Base-by-base conservation (phyloP, 1,140 invertebrate species). In the Drosophila bocki region DNA sequence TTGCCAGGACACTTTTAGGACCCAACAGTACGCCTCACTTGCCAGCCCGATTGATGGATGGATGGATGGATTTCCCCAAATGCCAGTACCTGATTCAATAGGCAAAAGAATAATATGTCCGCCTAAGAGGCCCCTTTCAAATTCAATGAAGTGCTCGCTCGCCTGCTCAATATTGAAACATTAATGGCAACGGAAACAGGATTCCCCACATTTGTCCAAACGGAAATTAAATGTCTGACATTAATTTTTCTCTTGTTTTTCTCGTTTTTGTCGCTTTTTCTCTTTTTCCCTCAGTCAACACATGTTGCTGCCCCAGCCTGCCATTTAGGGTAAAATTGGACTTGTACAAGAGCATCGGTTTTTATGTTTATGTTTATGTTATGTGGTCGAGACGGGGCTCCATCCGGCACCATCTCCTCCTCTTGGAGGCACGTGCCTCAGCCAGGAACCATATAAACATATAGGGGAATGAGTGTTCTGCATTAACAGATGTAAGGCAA, bases 201-300 rank as follows among this genome's bases (percentile, higher is more conserved):
- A 60, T 22, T 51, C 67, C 39, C 29, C 75, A 64, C 58, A 80
- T 76, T 83, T 80, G 77, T 84, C 81, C 45, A 42, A 88, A 69
- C 83, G 83, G 80, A 87, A 87, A 87, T 87, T 87, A 86, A 86
- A 86, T 86, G 71, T 87, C 69, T 79, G 48, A 51, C 83, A 74
- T 87, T 87, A 82, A 59, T 77, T 77, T 77, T 29, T 26, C 50
- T 42, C 29, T 76, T 54, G 32, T 58, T 69, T 57, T 50, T 51
- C 45, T 56, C 53, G 26, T 26, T 69, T 77, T 63, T 37, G 35
- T 22, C 32, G 44, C 12, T 37, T 51, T 57, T 41, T 32, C 6
- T 32, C 44, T 3, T 51, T 60, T 41, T 37, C 6, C 50, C 44
- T 5, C 29, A 35, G 61, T n/a, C 51, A 44, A 86, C 82, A 82